Conservation (phyloP, 2,113 vertebrate genomes). For the Thunnus maccoyii region DNA sequence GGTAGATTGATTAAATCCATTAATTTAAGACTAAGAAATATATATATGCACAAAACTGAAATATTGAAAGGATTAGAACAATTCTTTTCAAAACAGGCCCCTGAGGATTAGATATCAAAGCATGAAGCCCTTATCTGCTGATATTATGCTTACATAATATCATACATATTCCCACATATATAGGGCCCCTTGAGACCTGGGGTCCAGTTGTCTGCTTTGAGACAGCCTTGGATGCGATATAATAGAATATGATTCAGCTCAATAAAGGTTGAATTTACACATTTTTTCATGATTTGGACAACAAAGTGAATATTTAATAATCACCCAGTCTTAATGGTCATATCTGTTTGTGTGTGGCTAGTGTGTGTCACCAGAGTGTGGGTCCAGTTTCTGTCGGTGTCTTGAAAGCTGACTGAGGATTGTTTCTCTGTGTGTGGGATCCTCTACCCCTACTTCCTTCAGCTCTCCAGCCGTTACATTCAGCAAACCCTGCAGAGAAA, state of each 20-base stretch:
- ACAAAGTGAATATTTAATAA: not conserved
- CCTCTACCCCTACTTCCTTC: conserved; percentile 79
- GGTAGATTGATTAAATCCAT: not conserved
- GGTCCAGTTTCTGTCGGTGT: conserved; percentile 68
- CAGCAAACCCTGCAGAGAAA: conserved; percentile 75
- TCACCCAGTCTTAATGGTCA: not conserved
- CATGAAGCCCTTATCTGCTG: not conserved
- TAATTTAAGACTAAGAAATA: too few relatives aligned
- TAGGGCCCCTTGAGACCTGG: too few relatives aligned
- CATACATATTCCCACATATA: not conserved
- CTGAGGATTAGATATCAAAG: too few relatives aligned
- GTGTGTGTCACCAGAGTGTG: conserved; percentile 63
- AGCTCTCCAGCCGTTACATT: conserved; percentile 79
- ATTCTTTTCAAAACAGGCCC: not conserved
- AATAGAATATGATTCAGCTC: not conserved
- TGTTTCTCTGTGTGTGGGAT: conserved; percentile 74
- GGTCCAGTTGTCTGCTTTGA: not conserved
- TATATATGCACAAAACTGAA: too few relatives aligned
- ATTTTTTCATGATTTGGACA: not conserved
- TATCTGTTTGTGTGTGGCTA: not conserved
- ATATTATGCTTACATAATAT: not conserved
- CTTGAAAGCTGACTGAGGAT: conserved; percentile 78
- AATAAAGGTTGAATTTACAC: not conserved
- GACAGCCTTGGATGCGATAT: not conserved
- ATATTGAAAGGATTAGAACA: not conserved